These are phyloP conservation scores for Trematomus loennbergii DNA, from an alignment of 2,113 vertebrate genomes.

Conservation along the genomic window DNA sequence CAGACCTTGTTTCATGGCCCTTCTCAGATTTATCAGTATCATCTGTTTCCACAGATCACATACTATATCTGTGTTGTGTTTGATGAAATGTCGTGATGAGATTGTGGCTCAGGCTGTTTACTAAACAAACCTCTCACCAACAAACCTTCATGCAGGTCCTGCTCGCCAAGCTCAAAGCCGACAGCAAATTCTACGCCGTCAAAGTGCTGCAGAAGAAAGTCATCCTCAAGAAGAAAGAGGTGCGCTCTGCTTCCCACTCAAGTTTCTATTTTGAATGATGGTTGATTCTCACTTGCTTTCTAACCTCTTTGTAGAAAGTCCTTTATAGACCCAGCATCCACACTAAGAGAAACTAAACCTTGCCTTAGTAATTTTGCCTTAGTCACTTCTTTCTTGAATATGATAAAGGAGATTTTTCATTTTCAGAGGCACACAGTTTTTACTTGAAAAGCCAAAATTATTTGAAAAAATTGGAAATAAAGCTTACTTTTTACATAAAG, in stretches of 20 bases:
- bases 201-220: conserved; percentile 98
- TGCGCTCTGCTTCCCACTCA: conserved; percentile 59
- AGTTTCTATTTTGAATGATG: background rate
- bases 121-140: conserved; percentile 67
- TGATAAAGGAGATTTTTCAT: background rate
- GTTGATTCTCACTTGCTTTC: background rate
- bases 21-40: conserved; percentile 49
- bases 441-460: background rate
- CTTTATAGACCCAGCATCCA: background rate
- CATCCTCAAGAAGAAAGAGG: conserved; percentile 98
- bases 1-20: conserved; percentile 3
- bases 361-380: too few species aligned
- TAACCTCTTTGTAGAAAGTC: background rate
- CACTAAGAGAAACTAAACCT: background rate
- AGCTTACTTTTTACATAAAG: background rate
- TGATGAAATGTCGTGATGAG: conserved; percentile 31
- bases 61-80: conserved; percentile 33
- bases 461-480: background rate
- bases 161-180: conserved; percentile 93
- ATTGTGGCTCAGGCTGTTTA: conserved; percentile 63
- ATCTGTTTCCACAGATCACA: conserved; percentile 59
- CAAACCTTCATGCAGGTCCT: conserved; percentile 88
- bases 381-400: background rate
- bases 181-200: conserved; percentile 93
- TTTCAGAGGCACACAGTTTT: background rate